Conservation (phyloP, 2,113 vertebrate species). For the Acanthochromis polyacanthus region DNA sequence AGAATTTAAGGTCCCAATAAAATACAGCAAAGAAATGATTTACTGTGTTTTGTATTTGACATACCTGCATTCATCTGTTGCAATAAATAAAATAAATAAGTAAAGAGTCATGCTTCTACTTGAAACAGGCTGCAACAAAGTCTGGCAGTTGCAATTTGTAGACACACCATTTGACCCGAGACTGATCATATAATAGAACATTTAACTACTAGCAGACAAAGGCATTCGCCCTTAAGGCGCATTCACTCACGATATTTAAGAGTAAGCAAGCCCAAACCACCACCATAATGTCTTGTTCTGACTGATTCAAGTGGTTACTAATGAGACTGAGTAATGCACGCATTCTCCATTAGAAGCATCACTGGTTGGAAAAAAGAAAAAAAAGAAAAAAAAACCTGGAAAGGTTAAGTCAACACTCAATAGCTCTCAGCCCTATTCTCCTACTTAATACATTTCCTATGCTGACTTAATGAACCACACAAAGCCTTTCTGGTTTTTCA, state of each 20-base stretch:
- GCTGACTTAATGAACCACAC: constrained; percentile 99
- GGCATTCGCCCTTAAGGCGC: constrained; percentile 26
- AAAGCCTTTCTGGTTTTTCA: constrained; percentile 97
- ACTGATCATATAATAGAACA: constrained; percentile 40
- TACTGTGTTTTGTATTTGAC: neutral
- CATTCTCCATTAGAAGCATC: constrained; percentile 72
- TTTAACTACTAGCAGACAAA: constrained; percentile 54
- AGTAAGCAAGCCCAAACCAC: constrained; percentile 45
- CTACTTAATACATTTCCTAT: constrained; percentile 99
- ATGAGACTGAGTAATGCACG: constrained; percentile 63
- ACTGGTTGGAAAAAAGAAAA: constrained; percentile 49
- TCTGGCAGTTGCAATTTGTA: constrained; percentile 16
- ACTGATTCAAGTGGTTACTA: constrained; percentile 56
- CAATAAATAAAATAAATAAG: neutral
- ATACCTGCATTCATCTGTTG: neutral
- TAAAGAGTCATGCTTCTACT: neutral
- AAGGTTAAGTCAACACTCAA: constrained; percentile 99
- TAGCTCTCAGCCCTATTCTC: constrained; percentile 93
- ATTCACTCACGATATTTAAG: constrained; percentile 39
- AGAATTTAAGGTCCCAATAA: neutral
- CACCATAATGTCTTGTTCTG: constrained; percentile 51
- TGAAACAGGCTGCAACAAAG: constrained; percentile 21
- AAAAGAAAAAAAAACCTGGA: constrained; percentile 82
- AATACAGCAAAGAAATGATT: neutral
- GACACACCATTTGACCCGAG: constrained; percentile 11